Percentiles rank a stretch among this genome's conserved stretches.
phyloP scores from a whole-genome alignment of 1,140 invertebrate species.

The Drosophila tristis region DNA sequence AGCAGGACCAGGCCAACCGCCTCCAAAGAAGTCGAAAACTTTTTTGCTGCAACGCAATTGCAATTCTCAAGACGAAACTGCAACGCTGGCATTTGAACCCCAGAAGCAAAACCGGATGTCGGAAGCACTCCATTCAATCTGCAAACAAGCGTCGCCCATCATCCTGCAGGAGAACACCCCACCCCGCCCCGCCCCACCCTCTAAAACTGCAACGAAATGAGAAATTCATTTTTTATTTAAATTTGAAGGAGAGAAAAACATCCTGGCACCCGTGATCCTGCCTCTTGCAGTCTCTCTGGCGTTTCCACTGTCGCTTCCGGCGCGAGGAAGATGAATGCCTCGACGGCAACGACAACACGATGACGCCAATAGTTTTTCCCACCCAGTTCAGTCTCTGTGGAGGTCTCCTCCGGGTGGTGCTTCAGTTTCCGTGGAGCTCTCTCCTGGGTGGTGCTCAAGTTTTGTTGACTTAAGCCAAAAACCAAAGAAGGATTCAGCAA shows the following conservation, averaged over 20 bases:
- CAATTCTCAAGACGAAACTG: constrained; percentile 73
- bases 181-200: background rate
- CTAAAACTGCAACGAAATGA: constrained; percentile 59
- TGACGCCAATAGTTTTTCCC: constrained; percentile 75
- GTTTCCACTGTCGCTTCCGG: constrained; percentile 76
- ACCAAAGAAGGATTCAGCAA: constrained; percentile 13
- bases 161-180: background rate
- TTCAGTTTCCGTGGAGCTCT: background rate
- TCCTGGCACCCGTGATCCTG: constrained; percentile 22
- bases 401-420: constrained; percentile 3
- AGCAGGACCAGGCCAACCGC: background rate
- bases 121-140: constrained; percentile 82
- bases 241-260: constrained; percentile 64
- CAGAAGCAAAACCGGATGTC: constrained; percentile 58
- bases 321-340: constrained; percentile 81
- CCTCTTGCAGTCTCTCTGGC: constrained; percentile 33
- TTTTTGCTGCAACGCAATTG: constrained; percentile 48
- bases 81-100: constrained; percentile 53
- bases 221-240: constrained; percentile 80
- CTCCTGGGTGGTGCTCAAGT: constrained; percentile 45
- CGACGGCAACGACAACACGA: constrained; percentile 77
- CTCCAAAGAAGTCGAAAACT: constrained; percentile 43
- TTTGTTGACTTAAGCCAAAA: constrained; percentile 27
- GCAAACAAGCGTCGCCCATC: constrained; percentile 55
- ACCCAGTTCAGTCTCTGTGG: constrained; percentile 6